Evolutionary conservation across 2,888 invertebrate genomes (phyloP), one percentile per base, ranked within the genome.

Genomic region (Automeris io): DNA sequence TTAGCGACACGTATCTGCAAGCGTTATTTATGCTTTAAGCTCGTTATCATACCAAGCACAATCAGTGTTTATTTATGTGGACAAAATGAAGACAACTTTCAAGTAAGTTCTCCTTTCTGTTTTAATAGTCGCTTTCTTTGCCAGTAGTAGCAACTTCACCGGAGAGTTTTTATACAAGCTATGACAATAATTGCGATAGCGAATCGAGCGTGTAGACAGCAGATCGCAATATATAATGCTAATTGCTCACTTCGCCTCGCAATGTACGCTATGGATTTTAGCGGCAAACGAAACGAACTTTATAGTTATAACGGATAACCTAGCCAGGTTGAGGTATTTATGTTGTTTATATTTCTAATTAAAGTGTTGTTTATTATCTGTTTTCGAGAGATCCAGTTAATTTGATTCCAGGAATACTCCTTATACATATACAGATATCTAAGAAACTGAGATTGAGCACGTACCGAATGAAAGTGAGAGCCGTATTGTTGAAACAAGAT

Each of bases 391-490:
- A n/a, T n/a, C n/a, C n/a, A n/a, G n/a, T n/a, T n/a, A n/a, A n/a
- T n/a, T n/a, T n/a, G n/a, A n/a, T n/a, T n/a, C n/a, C n/a, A n/a
- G n/a, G n/a, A n/a, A n/a, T n/a, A n/a, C n/a, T n/a, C n/a, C n/a
- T n/a, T n/a, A n/a, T n/a, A n/a, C n/a, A n/a, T n/a, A n/a, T n/a
- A n/a, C n/a, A n/a, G n/a, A n/a, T n/a, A n/a, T n/a, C n/a, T n/a
- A n/a, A n/a, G 64, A 65, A 65, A 57, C 52, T 50, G 49, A 48
- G 67, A 70, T 70, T 64, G 57, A 63, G 65, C 68, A 70, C 70
- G 69, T 58, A 55, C 54, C 56, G 50, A 76, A 77, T 63, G 82
- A 85, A 82, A 82, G 85, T 76, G 80, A 82, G 71, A 70, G 66
- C 71, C 75, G 76, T 77, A 79, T 80, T 78, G 70, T 76, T 66